Conservation (phyloP, 2,888 invertebrate genomes). For the Spicauda simplicius region DNA sequence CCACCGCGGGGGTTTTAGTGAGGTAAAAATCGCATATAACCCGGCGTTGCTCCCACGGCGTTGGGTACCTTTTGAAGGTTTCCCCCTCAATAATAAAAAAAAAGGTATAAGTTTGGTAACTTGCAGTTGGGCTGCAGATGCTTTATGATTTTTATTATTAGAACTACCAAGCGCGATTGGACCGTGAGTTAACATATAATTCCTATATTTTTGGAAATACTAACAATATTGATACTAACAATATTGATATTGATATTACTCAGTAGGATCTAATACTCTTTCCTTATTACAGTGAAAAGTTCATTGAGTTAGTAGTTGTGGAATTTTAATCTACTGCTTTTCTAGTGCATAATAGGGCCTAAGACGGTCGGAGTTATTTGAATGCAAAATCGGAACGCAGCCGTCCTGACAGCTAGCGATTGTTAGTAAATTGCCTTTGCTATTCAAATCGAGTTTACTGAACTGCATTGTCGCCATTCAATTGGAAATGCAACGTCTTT, state of each 20-base stretch:
- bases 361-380: conserved; percentile 4
- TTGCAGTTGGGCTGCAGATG: no score
- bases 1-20: no score
- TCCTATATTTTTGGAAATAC: background rate
- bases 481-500: background rate
- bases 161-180: no score
- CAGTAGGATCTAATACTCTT: background rate
- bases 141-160: no score
- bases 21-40: no score
- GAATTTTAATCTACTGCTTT: conserved; percentile 1
- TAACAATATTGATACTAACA: background rate
- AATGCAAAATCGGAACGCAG: background rate
- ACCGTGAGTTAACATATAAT: no score
- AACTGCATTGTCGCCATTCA: conserved; percentile 1
- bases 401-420: conserved; percentile 8
- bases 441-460: conserved; percentile 5
- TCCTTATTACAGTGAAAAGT: background rate
- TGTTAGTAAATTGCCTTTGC: conserved; percentile 19
- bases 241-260: no score
- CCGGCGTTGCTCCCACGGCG: no score
- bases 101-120: no score
- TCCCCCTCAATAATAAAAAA: no score
- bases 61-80: no score
- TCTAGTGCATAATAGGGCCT: background rate
- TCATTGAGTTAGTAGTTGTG: background rate